These are phyloP conservation scores for Maniola hyperantus DNA, from an alignment of 2,888 invertebrate species.

Conservation along the genomic window DNA sequence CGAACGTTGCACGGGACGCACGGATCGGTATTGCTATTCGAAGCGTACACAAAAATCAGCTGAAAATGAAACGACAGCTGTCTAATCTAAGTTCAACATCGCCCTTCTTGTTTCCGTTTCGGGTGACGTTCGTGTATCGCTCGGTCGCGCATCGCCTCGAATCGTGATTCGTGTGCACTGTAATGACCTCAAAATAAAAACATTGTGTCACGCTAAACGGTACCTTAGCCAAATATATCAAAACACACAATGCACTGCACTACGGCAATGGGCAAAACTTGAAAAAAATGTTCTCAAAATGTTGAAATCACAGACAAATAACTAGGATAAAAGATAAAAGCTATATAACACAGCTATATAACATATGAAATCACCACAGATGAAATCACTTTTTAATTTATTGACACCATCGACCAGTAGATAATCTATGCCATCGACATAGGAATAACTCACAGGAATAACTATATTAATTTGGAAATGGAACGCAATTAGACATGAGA, in stretches of 20 bases:
- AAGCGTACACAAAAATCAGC: slow-evolving; percentile 82
- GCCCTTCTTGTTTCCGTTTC: slow-evolving; percentile 67
- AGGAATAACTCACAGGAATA: too few relatives aligned
- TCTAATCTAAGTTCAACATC: slow-evolving; percentile 66
- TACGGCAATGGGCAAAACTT: not conserved
- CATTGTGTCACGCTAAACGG: slow-evolving; percentile 35
- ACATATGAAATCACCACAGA: too few relatives aligned
- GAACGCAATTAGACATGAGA: too few relatives aligned
- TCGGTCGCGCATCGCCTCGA: slow-evolving; percentile 62
- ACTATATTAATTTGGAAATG: too few relatives aligned
- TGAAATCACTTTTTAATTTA: not conserved
- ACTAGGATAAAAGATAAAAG: too few relatives aligned
- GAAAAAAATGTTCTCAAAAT: too few relatives aligned
- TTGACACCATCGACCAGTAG: too few relatives aligned
- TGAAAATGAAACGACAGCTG: slow-evolving; percentile 82
- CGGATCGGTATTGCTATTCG: slow-evolving; percentile 45
- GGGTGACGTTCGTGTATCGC: slow-evolving; percentile 65
- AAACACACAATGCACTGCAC: not conserved
- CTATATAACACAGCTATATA: too few relatives aligned
- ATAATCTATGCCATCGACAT: too few relatives aligned
- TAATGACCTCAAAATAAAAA: slow-evolving; percentile 66
- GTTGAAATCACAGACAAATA: not conserved
- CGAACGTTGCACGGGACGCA: not conserved
- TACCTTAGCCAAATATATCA: not conserved
- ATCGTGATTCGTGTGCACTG: slow-evolving; percentile 52